A percentile compares a stretch with the other conserved stretches of the same genome.
Evolutionary conservation across 2,113 vertebrate species (phyloP).

Genomic region (Garra rufa): DNA sequence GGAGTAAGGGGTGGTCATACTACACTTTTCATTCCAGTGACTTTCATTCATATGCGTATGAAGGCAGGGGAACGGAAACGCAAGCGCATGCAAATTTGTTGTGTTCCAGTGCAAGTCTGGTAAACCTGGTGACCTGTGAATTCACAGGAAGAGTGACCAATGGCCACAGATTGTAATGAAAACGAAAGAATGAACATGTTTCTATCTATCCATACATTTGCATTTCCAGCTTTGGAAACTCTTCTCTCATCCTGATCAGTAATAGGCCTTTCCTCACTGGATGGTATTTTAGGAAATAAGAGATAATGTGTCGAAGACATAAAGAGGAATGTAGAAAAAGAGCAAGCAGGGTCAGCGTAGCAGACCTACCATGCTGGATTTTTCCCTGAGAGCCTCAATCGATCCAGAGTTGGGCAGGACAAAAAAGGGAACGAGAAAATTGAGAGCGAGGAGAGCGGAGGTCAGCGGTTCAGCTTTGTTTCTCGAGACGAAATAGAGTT

Average conservation of each 20-base stretch:
- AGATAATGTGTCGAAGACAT: not conserved
- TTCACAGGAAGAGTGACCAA: not conserved
- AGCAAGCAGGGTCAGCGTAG: not conserved
- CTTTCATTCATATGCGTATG: not conserved
- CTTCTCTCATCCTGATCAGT: not conserved
- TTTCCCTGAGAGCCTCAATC: constrained; percentile 20
- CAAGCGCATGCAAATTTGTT: not conserved
- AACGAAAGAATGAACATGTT: too few species aligned
- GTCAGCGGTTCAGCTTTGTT: constrained; percentile 33
- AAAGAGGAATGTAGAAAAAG: not conserved
- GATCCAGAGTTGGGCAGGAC: constrained; percentile 9
- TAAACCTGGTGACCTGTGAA: not conserved
- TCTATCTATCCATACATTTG: not conserved
- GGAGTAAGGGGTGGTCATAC: not conserved
- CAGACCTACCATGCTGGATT: not conserved
- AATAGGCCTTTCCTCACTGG: not conserved
- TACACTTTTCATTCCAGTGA: not conserved
- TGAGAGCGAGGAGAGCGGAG: not conserved
- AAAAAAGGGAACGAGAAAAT: not conserved
- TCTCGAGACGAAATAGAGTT: constrained; percentile 21
- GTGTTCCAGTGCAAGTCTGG: not conserved
- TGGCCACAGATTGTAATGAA: not conserved
- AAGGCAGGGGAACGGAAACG: not conserved
- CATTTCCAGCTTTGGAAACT: constrained; percentile 2
- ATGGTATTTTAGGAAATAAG: not conserved